Evolutionary conservation across 2,113 vertebrate genomes (phyloP), one percentile per base, ranked within the genome.

Genomic region (Pelecanus crispus): DNA sequence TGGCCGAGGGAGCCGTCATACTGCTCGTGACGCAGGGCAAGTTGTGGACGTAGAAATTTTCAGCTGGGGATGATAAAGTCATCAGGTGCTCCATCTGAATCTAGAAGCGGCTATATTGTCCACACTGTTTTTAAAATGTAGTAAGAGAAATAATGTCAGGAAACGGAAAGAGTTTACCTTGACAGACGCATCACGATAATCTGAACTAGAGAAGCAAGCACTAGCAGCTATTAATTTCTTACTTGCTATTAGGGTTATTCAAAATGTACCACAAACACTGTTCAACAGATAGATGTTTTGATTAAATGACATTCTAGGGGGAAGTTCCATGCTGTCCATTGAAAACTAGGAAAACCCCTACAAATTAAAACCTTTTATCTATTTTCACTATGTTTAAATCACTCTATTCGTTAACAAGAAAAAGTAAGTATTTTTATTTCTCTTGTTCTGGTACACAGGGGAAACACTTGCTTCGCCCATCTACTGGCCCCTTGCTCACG

Each of bases 101-200:
- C 75, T 55, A 40, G 21, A 25, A 17, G 52, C 3, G 1, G 18
- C 53, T 45, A 15, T n/a, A n/a, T 13, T 61, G 68, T 16, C 26
- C 29, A 22, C 22, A 7, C 31, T 31, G 62, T 6, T 47, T 67
- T 68, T 49, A 67, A 61, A 61, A n/a, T 6, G 20, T 26, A 63
- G 44, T 10, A 59, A 34, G 34, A 80, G 34, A 73, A 67, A 73
- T 42, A 32, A 49, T 15, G 11, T 22, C 53, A 62, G 50, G 34
- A 80, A 73, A 44, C 20, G 9, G 40, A 21, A 67, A n/a, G 34
- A 53, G 31, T 53, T 73, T 47, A 36, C 40, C 52, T 49, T 15
- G 42, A 22, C 16, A 53, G 42, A 28, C 0, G 2, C 3, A 0
- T 38, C 21, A 58, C 0, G 1, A 8, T 32, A 61, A 47, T 25